These are phyloP conservation scores for Dreissena polymorpha DNA, from an alignment of 1,140 invertebrate genomes.

Conservation along the genomic window DNA sequence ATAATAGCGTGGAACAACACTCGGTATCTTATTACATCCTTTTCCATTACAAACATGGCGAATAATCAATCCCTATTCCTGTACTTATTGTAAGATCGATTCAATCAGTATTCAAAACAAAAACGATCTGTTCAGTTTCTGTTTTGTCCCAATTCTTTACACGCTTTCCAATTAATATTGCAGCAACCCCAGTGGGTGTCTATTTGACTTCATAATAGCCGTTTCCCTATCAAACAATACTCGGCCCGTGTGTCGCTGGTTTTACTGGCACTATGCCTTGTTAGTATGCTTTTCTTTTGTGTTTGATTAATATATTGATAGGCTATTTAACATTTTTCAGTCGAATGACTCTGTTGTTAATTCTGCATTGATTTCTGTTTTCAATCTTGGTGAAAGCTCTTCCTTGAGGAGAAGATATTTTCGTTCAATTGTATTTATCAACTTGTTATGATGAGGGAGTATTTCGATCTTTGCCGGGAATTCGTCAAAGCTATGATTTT, in stretches of 20 bases:
- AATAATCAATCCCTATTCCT: constrained; percentile 50
- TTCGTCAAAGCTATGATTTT: too few relatives aligned
- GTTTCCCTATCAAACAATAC: constrained; percentile 6
- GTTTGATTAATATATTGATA: neutral
- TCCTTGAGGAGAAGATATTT: too few relatives aligned
- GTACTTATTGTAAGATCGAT: constrained; percentile 53
- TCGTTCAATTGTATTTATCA: too few relatives aligned
- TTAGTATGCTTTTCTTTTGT: constrained; percentile 8
- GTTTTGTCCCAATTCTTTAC: constrained; percentile 1
- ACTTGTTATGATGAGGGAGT: too few relatives aligned
- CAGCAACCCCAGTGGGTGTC: neutral
- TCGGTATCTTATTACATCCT: constrained; percentile 45
- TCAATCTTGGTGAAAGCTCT: too few relatives aligned
- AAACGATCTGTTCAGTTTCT: constrained; percentile 20
- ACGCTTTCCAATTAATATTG: constrained; percentile 26
- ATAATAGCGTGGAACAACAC: constrained; percentile 38
- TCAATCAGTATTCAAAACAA: constrained; percentile 36
- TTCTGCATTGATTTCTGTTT: too few relatives aligned
- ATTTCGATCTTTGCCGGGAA: too few relatives aligned
- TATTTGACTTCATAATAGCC: constrained; percentile 29
- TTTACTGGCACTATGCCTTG: neutral
- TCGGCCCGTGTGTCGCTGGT: neutral
- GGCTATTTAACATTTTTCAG: neutral
- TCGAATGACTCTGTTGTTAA: neutral
- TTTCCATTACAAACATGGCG: constrained; percentile 41